Evolutionary conservation across 2,113 vertebrate genomes (phyloP), one percentile per base, ranked within the genome.

Genomic region (Jaculus jaculus): DNA sequence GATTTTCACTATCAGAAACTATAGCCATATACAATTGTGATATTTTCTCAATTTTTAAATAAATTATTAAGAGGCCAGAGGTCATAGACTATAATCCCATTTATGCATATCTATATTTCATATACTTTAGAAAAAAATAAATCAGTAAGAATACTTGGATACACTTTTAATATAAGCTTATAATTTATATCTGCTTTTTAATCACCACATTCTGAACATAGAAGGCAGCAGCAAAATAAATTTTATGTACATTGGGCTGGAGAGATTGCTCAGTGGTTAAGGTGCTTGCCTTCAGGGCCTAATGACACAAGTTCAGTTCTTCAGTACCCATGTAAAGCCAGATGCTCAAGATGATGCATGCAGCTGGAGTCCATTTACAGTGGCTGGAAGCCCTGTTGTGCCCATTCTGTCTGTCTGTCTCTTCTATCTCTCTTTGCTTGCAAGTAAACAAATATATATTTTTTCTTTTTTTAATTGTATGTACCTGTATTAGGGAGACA

Each of bases 91-190:
- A 11, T 4, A 83, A n/a, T 65, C 5, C 7, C 51, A 34, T 81
- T 39, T 30, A 21, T 81, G 34, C 87, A 8, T 34, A 68, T 89
- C 37, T 92, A 83, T 90, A 96, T 92, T 65, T 47, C 5, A 81
- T 10, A 2, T 8, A 66, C 18, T 83, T 91, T 69, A 81, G 26
- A 74, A 89, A 89, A 51, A 84, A 18, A 81, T 87, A 84, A 69
- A 81, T 42, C 63, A 86, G 17, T n/a, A 11, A 89, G 37, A 93
- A 42, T 71, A 89, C 65, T 75, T 96, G 30, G 68, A 71, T 39
- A 83, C 21, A 73, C 18, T 51, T 95, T 84, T 80, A 91, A 78
- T 32, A 63, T 28, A 90, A 84, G 47, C 5, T 71, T 32, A 10
- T 11, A 85, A 77, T 34, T 87, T 37, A 3, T 34, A 83, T 87